Evolutionary conservation across 1,140 invertebrate genomes (phyloP), one percentile per base, ranked within the genome.

Genomic region (Lysiphlebus fabarum): DNA sequence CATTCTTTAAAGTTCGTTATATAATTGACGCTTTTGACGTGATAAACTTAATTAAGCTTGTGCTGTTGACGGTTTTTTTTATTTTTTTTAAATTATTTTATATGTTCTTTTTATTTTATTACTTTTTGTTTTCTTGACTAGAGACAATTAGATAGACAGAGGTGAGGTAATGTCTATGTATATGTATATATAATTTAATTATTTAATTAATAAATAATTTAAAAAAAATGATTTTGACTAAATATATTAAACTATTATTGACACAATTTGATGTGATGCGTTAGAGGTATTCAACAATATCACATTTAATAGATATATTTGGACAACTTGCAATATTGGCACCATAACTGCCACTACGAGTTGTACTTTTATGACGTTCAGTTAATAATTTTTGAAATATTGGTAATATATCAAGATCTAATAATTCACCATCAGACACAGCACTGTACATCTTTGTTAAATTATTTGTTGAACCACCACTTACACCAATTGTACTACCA

Each of bases 221-320:
- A 26, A 26, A 26, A 26, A 26, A 26, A 26, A 26, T 26, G 17
- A 26, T 26, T 26, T 26, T 26, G 17, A 26, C 17, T 26, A 26
- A 26, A 26, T 26, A 26, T 26, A 2, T 26, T 26, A 0, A 26
- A 26, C 17, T 26, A 26, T 26, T 26, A 26, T 26, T 26, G 17
- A 26, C 17, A 26, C 17, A 26, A 26, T n/a, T 62, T 26, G 17
- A 26, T 41, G 47, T 7, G 17, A 63, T 63, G 61, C 55, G 64
- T 82, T 89, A 95, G 75, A 95, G 86, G 79, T 95, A 95, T 73
- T 95, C 92, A 64, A 95, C 92, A 67, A 96, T 95, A 83, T 96
- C 93, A 82, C 93, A 95, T 78, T 95, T 96, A 65, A 96, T 93
- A 38, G 92, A 92, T 79, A 95, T 93, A 82, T 94, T 95, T 7